Base-by-base conservation (phyloP, 2,888 invertebrate genomes). In the Diarsia dahlii region DNA sequence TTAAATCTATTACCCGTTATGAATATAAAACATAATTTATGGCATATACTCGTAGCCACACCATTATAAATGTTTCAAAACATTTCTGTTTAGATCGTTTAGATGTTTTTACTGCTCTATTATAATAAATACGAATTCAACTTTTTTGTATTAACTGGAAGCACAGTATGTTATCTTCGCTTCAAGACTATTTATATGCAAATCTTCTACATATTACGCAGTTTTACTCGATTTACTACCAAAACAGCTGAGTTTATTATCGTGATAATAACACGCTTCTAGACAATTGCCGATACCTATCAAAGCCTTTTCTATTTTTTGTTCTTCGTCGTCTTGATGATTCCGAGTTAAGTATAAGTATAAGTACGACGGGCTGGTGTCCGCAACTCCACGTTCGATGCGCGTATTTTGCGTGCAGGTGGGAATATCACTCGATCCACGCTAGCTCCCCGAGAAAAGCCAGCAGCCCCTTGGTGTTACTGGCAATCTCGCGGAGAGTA, bases 181-280 rank as follows among this genome's bases (percentile, higher is more conserved):
- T 50, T 67, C 23, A 18, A 39, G 56, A 45, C 48, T 68, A 76
- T 58, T 50, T 68, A 76, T 45, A 76, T 78, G 78, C 45, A 68
- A 76, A 76, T 68, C 8, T 46, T 23, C 68, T 34, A 50, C 23
- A 60, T 23, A 52, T 34, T 78, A 60, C 45, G 9, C 68, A 58
- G 23, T 68, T 68, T 20, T 34, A 48, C 18, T 48, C 23, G 2
- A 65, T 66, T 46, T 39, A 28, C 56, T 58, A 50, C 13, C n/a
- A 50, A 52, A 77, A 75, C 28, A 45, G 13, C 15, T 13, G 46
- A 39, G n/a, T 48, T 58, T 77, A 75, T 58, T 56, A 56, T n/a
- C 56, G n/a, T 52, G 45, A 15, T 23, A 63, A 75, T 20, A 52
- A 63, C 50, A 39, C n/a, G 15, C 13, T n/a, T 0, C n/a, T 62